Evolutionary conservation across 1,140 invertebrate genomes (phyloP).

Genomic region (Probaryconus sp.): DNA sequence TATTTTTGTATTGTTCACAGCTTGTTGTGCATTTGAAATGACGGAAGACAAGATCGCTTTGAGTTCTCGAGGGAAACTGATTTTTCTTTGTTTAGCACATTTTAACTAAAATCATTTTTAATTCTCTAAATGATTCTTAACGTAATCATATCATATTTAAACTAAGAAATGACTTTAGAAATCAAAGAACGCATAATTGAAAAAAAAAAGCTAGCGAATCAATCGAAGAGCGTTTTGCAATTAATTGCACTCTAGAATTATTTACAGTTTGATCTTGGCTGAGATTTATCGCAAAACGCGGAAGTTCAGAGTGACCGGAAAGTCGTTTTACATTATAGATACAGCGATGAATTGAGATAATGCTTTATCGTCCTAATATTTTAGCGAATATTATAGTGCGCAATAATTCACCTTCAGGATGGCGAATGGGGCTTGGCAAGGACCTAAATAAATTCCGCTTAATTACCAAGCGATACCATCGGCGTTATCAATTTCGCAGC

Average conservation of each 20-base stretch:
- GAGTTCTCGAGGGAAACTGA: too few relatives aligned
- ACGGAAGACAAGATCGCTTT: constrained; percentile 29
- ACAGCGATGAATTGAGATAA: constrained; percentile 58
- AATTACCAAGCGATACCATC: constrained; percentile 55
- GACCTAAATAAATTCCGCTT: constrained; percentile 60
- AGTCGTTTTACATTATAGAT: constrained; percentile 54
- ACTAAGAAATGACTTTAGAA: too few relatives aligned
- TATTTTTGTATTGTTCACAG: constrained; percentile 53
- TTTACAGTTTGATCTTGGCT: constrained; percentile 26
- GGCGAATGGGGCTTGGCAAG: constrained; percentile 30
- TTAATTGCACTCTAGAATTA: constrained; percentile 25
- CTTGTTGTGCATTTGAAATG: constrained; percentile 31
- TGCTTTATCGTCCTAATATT: constrained; percentile 57
- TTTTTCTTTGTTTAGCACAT: too few relatives aligned
- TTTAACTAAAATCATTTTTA: too few relatives aligned
- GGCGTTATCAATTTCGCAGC: constrained; percentile 56
- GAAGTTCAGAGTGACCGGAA: constrained; percentile 48
- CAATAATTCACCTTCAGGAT: constrained; percentile 49
- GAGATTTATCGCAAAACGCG: constrained; percentile 44
- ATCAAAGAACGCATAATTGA: too few relatives aligned
- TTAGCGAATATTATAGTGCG: constrained; percentile 55
- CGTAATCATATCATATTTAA: too few relatives aligned
- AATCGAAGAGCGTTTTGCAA: too few relatives aligned
- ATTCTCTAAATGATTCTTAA: too few relatives aligned
- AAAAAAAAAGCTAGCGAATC: too few relatives aligned